Conservation (phyloP, 2,797 vertebrate genomes). For the Hypotaenidia okinawae region DNA sequence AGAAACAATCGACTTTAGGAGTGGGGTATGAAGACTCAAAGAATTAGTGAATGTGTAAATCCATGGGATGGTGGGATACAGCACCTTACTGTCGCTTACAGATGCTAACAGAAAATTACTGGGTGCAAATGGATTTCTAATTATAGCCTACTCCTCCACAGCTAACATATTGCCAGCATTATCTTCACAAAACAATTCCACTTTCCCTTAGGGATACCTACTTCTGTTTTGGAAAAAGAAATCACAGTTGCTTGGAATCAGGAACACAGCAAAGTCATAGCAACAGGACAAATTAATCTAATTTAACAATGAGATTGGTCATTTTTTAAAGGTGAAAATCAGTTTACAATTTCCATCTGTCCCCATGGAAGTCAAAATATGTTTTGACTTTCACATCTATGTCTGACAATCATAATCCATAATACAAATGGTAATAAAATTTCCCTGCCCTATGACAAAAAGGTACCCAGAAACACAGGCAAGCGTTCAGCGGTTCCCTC, state of each 20-base stretch:
- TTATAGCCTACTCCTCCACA: background rate
- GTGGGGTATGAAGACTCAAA: background rate
- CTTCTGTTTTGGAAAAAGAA: constrained; percentile 8
- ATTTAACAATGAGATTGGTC: background rate
- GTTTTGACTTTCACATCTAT: constrained; percentile 21
- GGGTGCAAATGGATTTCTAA: constrained; percentile 15
- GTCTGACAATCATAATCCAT: constrained; percentile 29
- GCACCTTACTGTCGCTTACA: background rate
- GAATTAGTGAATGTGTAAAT: background rate
- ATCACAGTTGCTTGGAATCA: background rate
- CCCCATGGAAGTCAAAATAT: constrained; percentile 10
- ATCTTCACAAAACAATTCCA: background rate
- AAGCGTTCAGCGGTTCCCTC: background rate
- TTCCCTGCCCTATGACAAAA: background rate
- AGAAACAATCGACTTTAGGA: background rate
- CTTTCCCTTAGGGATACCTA: background rate
- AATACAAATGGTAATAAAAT: background rate
- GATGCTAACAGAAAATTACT: background rate
- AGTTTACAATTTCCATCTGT: constrained; percentile 20
- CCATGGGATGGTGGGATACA: background rate
- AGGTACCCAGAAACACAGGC: background rate
- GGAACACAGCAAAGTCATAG: background rate
- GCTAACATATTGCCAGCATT: background rate
- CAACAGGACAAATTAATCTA: background rate
- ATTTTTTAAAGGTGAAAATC: constrained; percentile 45